These are phyloP conservation scores for Zophobas morio DNA, from an alignment of 1,140 invertebrate species.

Conservation along the genomic window DNA sequence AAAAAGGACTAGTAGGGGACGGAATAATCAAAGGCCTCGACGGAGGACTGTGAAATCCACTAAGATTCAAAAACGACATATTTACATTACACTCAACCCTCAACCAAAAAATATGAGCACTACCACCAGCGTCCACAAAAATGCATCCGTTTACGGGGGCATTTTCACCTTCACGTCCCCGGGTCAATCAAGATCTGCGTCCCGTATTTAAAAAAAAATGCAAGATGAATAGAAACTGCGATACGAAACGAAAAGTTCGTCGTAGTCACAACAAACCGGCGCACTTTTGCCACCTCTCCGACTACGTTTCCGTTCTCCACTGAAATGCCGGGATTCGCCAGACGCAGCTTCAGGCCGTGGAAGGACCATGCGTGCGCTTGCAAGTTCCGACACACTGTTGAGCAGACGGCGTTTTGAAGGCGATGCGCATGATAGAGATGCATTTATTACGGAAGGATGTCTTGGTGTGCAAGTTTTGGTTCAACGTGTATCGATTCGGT, in stretches of 20 bases:
- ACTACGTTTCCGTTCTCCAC: slow-evolving; percentile 11
- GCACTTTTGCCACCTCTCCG: slow-evolving; percentile 22
- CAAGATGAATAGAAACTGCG: too few species aligned
- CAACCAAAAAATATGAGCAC: slow-evolving; percentile 11
- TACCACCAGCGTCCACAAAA: slow-evolving; percentile 23
- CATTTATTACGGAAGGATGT: neutral
- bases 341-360: slow-evolving; percentile 32
- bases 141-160: slow-evolving; percentile 4
- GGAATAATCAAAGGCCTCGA: slow-evolving; percentile 55
- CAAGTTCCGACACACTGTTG: neutral
- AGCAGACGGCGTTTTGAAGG: too few species aligned
- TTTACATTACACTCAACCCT: slow-evolving; percentile 6
- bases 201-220: too few species aligned
- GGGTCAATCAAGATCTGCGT: neutral
- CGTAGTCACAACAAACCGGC: slow-evolving; percentile 43
- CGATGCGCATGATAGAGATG: neutral
- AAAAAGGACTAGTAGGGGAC: slow-evolving; percentile 58
- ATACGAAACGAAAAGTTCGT: neutral
- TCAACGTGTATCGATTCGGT: slow-evolving; percentile 25
- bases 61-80: slow-evolving; percentile 54
- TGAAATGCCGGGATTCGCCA: slow-evolving; percentile 16
- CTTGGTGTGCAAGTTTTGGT: slow-evolving; percentile 5
- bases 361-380: slow-evolving; percentile 43
- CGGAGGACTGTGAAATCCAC: slow-evolving; percentile 54
- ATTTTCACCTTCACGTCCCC: neutral